A percentile compares a stretch with the other conserved stretches of the same genome.
phyloP scores from a whole-genome alignment of 2,113 vertebrate genomes.

The Peromyscus californicus region DNA sequence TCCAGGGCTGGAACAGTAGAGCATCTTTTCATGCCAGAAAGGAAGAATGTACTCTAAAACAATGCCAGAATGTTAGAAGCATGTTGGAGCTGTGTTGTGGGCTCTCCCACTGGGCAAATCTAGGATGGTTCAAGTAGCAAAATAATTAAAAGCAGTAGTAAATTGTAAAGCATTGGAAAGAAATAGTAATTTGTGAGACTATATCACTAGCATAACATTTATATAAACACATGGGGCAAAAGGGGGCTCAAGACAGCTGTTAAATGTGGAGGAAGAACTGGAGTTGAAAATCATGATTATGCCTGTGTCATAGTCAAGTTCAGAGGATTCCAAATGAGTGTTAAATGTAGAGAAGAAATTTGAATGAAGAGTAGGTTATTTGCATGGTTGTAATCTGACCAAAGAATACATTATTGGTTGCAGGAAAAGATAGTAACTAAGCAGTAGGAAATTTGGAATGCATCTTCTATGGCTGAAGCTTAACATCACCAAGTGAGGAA shows the following conservation, averaged over 20 bases:
- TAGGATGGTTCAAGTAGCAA: conserved; percentile 9
- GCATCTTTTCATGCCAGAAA: background rate
- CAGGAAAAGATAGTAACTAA: conserved; percentile 12
- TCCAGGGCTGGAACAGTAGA: background rate
- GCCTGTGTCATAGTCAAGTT: background rate
- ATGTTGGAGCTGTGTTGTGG: background rate
- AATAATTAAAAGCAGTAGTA: conserved; percentile 34
- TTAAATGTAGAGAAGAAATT: conserved; percentile 37
- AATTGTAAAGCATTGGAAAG: background rate
- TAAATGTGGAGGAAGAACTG: background rate
- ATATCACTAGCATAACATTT: background rate
- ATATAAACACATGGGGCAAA: background rate
- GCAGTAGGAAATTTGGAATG: background rate
- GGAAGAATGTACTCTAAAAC: background rate
- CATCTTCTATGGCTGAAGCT: background rate
- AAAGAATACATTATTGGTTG: background rate
- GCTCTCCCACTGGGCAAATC: background rate
- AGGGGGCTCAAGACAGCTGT: background rate
- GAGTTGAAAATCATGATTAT: conserved; percentile 22
- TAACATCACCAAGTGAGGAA: background rate
- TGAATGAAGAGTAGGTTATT: background rate
- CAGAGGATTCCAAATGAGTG: background rate
- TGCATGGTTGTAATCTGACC: background rate
- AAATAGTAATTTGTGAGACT: background rate
- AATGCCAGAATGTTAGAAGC: background rate